Evolutionary conservation across 1,140 invertebrate species (phyloP).

Genomic region (Telenomus remus): DNA sequence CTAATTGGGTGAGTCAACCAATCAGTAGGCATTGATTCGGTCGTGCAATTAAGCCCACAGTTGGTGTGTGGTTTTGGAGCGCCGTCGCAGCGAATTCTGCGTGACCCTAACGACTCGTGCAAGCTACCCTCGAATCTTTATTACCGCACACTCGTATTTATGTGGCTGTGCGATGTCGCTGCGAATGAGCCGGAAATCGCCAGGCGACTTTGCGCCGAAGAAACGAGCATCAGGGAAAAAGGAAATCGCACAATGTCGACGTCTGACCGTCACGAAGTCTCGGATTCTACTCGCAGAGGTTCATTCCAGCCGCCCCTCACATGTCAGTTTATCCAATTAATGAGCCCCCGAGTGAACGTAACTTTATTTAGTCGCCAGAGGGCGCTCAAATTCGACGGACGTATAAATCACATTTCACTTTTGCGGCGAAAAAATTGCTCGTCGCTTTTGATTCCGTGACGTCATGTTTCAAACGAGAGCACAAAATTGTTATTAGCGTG

Average conservation of each 20-base stretch:
- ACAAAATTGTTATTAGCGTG: no score
- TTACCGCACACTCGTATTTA: conserved; percentile 51
- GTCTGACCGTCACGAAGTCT: conserved; percentile 15
- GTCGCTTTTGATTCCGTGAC: background rate
- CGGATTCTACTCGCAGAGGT: conserved; percentile 5
- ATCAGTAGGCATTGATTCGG: conserved; percentile 61
- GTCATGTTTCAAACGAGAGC: no score
- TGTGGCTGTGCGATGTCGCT: conserved; percentile 15
- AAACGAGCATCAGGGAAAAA: conserved; percentile 29
- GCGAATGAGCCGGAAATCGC: conserved; percentile 36
- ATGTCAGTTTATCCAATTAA: conserved; percentile 34
- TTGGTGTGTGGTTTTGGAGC: conserved; percentile 31
- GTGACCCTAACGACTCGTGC: conserved; percentile 15
- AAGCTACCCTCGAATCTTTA: conserved; percentile 52
- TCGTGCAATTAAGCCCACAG: conserved; percentile 28
- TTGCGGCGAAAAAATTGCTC: background rate
- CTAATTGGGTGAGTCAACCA: conserved; percentile 59
- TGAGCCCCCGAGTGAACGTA: conserved; percentile 7
- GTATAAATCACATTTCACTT: conserved; percentile 16
- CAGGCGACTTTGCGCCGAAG: conserved; percentile 27
- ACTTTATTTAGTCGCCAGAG: conserved; percentile 2
- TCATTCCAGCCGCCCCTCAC: conserved; percentile 19
- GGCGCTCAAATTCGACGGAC: conserved; percentile 1
- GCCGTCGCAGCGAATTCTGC: conserved; percentile 22
- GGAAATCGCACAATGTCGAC: conserved; percentile 36